Base-by-base conservation (phyloP, 2,888 invertebrate species). In the Diaphora mendica region DNA sequence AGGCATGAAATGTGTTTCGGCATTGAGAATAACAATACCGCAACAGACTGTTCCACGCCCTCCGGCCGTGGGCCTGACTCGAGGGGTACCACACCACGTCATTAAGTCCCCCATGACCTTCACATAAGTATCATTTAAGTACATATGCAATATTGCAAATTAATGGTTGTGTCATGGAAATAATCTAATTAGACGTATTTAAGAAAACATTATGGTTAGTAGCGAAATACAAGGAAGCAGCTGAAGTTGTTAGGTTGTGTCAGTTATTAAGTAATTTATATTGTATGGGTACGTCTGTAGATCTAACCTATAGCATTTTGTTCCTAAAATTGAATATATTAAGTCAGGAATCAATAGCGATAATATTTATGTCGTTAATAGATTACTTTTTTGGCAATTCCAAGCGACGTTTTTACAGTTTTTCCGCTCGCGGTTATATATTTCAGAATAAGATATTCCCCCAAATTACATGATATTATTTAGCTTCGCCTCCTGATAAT, bases 1-100 rank as follows among this genome's bases (percentile, higher is more conserved):
- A 72, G 67, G 59, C 78, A 71, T 71, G 39, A 35, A 68, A 39
- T 33, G 39, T 55, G n/a, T 17, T 62, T 35, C 64, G 67, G 72
- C 82, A 80, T 78, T 70, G 72, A 71, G 39, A 39, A 35, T 72
- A 70, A 83, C 85, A 83, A 82, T 83, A 64, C 39, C 77, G 72
- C 75, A 81, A 76, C 81, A 78, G 79, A 76, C 74, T 13, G 70
- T 17, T 23, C 59, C 71, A 64, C 85, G 85, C 85, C 83, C 75
- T 75, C 55, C 71, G 77, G 66, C 83, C 83, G 77, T 78, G 77
- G 67, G 65, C 44, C 70, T 20, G n/a, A 76, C 74, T 67, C 23
- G 62, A 59, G 64, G 17, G 35, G 48, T 13, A 66, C 44, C n/a
- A 48, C 62, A 70, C 66, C 55, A 59, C 72, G 64, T 73, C 65